phyloP scores from a whole-genome alignment of 2,113 vertebrate genomes.

The Panthera tigris region DNA sequence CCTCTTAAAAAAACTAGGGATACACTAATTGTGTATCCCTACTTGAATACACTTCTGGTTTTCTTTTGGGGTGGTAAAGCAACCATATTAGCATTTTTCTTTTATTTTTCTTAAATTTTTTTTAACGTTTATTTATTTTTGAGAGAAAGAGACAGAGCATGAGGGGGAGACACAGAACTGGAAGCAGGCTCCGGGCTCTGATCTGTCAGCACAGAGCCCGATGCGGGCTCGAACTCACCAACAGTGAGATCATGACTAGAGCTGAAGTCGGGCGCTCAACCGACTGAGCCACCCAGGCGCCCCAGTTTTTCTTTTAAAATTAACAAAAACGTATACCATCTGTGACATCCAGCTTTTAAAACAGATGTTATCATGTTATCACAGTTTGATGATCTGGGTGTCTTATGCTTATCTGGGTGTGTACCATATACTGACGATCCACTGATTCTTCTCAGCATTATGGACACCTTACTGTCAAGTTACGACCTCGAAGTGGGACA shows the following conservation, averaged over 20 bases:
- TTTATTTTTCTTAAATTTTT: no score
- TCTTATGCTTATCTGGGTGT: neutral
- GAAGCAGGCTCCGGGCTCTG: no score
- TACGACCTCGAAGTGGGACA: neutral
- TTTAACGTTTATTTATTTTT: no score
- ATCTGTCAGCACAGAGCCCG: no score
- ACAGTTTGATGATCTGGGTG: neutral
- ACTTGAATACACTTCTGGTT: neutral
- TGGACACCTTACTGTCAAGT: neutral
- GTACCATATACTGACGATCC: neutral
- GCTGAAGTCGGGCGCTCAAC: no score
- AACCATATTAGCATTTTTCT: neutral
- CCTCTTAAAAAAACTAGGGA: conserved; percentile 3
- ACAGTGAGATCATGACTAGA: no score
- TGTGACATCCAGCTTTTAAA: conserved; percentile 41
- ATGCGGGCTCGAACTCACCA: no score
- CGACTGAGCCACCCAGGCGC: no score
- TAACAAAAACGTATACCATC: neutral
- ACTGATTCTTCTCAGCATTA: neutral
- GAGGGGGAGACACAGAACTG: no score
- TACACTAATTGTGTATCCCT: neutral
- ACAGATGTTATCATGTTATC: conserved; percentile 3
- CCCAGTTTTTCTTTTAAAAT: conserved; percentile 46
- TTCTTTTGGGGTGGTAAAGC: conserved; percentile 2
- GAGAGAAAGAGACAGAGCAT: no score